Base-by-base conservation (phyloP, 2,797 vertebrate genomes). In the Merluccius polli region DNA sequence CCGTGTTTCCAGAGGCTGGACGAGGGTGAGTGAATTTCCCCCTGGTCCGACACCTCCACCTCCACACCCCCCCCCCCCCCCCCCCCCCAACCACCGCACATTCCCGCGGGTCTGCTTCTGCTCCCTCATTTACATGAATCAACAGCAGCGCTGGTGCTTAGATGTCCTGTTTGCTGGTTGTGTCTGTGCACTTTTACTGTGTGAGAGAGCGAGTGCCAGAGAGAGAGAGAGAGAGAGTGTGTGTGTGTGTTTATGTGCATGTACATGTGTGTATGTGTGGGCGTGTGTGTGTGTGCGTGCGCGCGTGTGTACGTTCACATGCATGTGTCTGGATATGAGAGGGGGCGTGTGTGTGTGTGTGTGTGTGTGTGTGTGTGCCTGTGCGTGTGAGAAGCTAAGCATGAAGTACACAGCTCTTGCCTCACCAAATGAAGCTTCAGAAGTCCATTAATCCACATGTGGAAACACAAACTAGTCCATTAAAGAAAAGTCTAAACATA, bases 71-170 rank as follows among this genome's bases (percentile, higher is more conserved):
- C 3, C 30, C 16, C 41, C 48, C 30, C 52, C 11, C 31, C 70
- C 0, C n/a, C n/a, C n/a, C n/a, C n/a, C n/a, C n/a, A n/a, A n/a
- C n/a, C n/a, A n/a, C n/a, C n/a, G n/a, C n/a, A n/a, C n/a, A n/a
- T n/a, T n/a, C n/a, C n/a, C n/a, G n/a, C n/a, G n/a, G n/a, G n/a
- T n/a, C n/a, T n/a, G n/a, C n/a, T n/a, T n/a, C n/a, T n/a, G n/a
- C n/a, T n/a, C n/a, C n/a, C n/a, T 29, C 27, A 84, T 86, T 84
- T 77, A 76, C 80, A 84, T 90, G 85, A 90, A 84, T 91, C 82
- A 85, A 88, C 32, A 33, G 32, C 83, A 85, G 83, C 21, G 35
- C 24, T 36, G 27, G 83, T 77, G 27, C 78, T 75, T 78, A 71
- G 81, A 85, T 52, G 84, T 80, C 2, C 12, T 33, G 41, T 72